Evolutionary conservation across 2,888 invertebrate genomes (phyloP).

Genomic region (Ophion costatus): DNA sequence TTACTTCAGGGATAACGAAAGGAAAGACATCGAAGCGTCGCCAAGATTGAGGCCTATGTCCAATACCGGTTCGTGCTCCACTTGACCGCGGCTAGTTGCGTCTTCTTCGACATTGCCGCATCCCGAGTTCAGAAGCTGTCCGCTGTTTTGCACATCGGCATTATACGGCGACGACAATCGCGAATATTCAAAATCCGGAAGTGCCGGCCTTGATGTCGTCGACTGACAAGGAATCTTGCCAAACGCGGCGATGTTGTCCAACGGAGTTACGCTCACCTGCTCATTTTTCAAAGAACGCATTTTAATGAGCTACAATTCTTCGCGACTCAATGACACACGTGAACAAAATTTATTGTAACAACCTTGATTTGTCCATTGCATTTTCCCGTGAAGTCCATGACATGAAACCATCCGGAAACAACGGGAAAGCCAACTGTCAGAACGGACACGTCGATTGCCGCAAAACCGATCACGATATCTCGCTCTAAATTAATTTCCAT

Average conservation of each 20-base stretch:
- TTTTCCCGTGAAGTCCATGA: slow-evolving; percentile 85
- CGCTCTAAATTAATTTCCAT: slow-evolving; percentile 84
- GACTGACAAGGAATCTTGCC: slow-evolving; percentile 67
- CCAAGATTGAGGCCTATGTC: slow-evolving; percentile 73
- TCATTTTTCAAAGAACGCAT: slow-evolving; percentile 23
- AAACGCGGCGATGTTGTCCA: slow-evolving; percentile 83
- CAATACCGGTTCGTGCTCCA: slow-evolving; percentile 61
- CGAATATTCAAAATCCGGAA: slow-evolving; percentile 56
- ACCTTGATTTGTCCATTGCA: slow-evolving; percentile 87
- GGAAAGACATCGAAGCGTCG: slow-evolving; percentile 79
- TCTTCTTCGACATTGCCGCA: slow-evolving; percentile 35
- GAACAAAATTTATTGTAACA: slow-evolving; percentile 59
- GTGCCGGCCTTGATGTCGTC: slow-evolving; percentile 60
- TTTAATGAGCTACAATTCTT: slow-evolving; percentile 18
- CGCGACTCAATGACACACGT: neutral
- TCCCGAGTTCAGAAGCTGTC: slow-evolving; percentile 1
- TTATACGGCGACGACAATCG: slow-evolving; percentile 66
- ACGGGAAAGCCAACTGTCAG: slow-evolving; percentile 84
- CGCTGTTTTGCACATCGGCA: slow-evolving; percentile 29
- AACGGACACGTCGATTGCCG: slow-evolving; percentile 86
- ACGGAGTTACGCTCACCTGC: slow-evolving; percentile 85
- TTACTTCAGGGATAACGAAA: slow-evolving; percentile 80
- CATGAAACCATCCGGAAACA: slow-evolving; percentile 87
- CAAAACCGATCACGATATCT: slow-evolving; percentile 87
- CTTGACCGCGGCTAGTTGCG: slow-evolving; percentile 49